These are phyloP conservation scores for Ormyrus labotus DNA, from an alignment of 2,888 invertebrate genomes.

Conservation along the genomic window DNA sequence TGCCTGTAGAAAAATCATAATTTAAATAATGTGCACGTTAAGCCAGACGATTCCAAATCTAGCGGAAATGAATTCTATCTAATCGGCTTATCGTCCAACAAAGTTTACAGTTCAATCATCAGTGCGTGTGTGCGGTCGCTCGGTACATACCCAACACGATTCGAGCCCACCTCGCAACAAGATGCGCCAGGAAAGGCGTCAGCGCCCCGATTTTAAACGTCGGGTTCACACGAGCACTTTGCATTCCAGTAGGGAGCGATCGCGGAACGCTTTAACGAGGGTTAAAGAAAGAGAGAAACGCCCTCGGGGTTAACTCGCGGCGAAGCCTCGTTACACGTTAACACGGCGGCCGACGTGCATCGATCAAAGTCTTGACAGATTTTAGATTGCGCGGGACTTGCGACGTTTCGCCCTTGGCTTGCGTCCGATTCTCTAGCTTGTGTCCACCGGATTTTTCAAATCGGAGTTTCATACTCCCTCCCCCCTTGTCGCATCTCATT, in stretches of 20 bases:
- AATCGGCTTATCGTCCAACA: too few relatives aligned
- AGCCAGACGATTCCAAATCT: too few relatives aligned
- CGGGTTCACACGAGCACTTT: constrained; percentile 67
- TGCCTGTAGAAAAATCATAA: too few relatives aligned
- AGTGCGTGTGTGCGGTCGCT: too few relatives aligned
- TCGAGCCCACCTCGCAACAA: not conserved
- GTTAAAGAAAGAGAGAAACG: constrained; percentile 1
- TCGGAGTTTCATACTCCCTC: constrained; percentile 29
- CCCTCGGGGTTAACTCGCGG: constrained; percentile 44
- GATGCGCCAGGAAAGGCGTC: not conserved
- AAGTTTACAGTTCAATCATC: too few relatives aligned
- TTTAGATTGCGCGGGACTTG: constrained; percentile 71
- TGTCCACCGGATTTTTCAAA: constrained; percentile 41
- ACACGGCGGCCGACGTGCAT: constrained; percentile 63
- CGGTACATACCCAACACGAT: too few relatives aligned
- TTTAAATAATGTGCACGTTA: too few relatives aligned
- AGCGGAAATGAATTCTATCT: too few relatives aligned
- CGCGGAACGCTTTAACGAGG: constrained; percentile 18
- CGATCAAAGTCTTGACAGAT: constrained; percentile 74
- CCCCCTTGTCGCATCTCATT: constrained; percentile 17
- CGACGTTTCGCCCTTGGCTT: constrained; percentile 36
- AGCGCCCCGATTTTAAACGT: constrained; percentile 61
- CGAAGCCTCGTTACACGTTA: constrained; percentile 32
- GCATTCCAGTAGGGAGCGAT: constrained; percentile 71
- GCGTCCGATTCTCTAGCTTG: not conserved